Evolutionary conservation across 2,113 vertebrate species (phyloP), one percentile per base, ranked within the genome.

Genomic region (Alethe castanea): DNA sequence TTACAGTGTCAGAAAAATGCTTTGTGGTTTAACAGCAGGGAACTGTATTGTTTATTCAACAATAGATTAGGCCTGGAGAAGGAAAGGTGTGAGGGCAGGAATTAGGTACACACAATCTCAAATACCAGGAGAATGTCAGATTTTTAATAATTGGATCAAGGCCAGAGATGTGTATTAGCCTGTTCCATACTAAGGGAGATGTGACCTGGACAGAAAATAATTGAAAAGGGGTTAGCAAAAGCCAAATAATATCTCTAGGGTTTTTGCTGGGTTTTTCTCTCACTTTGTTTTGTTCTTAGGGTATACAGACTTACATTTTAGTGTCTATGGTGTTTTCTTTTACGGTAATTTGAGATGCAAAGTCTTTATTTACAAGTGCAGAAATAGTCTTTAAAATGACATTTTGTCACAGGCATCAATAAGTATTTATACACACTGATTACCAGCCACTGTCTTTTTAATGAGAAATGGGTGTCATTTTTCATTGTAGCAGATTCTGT

Each of bases 381-480:
- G 36, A 45, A 53, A 78, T 44, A 92, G n/a, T 45, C 40, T 86
- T 93, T 76, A 82, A 92, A 93, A 76, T 69, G 62, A 44, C 24
- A 56, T 92, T 95, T 88, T 88, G 40, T 62, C 28, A 69, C 3
- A 71, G 88, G 53, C 54, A 65, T 28, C 11, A 53, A 81, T 56
- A 76, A 64, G 12, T 82, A 88, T 93, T 94, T 92, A 72, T 60
- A 48, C 24, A 82, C 62, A 48, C 48, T 64, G 57, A 92, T 80
- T 92, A 90, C 57, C 57, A 85, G 31, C 11, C 40, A 40, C 45
- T 80, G 36, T 24, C 62, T 82, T 82, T 81, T 88, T 67, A 76
- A 72, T 92, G 71, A 86, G 80, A 72, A 86, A 80, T 45, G 9
- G 26, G 23, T 71, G 33, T 74, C 14, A 45, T 71, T 85, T 92